phyloP scores from a whole-genome alignment of 1,140 invertebrate species.

The Aphis gossypii region DNA sequence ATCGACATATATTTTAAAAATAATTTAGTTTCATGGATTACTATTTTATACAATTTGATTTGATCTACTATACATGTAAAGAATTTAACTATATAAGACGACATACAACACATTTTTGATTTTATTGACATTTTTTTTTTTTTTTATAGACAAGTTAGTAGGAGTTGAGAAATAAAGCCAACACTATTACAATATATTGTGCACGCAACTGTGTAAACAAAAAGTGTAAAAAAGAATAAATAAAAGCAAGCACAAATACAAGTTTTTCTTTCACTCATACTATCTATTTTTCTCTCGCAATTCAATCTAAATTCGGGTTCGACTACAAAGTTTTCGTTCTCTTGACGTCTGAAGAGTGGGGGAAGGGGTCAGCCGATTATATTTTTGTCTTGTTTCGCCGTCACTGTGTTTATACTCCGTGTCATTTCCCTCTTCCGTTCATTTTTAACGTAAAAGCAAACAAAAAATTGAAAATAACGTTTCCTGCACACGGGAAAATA shows the following conservation, averaged over 20 bases:
- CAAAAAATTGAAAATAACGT: conserved; percentile 49
- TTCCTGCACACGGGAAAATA: neutral
- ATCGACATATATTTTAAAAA: neutral
- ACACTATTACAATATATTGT: conserved; percentile 15
- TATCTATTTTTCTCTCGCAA: neutral
- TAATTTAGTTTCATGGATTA: neutral
- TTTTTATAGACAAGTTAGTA: neutral
- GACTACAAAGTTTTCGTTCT: neutral
- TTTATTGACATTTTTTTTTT: neutral
- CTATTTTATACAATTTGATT: neutral
- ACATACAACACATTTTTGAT: neutral
- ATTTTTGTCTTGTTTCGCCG: conserved; percentile 28
- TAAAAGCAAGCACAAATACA: conserved; percentile 14
- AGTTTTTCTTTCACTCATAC: neutral
- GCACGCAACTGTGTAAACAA: neutral
- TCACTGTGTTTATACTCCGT: neutral
- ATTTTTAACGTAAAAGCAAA: conserved; percentile 13
- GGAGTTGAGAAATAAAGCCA: neutral
- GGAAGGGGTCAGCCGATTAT: neutral
- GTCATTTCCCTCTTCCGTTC: neutral
- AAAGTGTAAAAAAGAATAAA: neutral
- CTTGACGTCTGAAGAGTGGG: conserved; percentile 1
- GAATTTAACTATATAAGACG: neutral
- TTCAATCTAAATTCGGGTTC: neutral
- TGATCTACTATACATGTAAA: neutral